Percentiles rank a stretch among this genome's conserved stretches.
Conservation (phyloP, 2,797 vertebrate species). For the Atherinosoma microstoma region DNA sequence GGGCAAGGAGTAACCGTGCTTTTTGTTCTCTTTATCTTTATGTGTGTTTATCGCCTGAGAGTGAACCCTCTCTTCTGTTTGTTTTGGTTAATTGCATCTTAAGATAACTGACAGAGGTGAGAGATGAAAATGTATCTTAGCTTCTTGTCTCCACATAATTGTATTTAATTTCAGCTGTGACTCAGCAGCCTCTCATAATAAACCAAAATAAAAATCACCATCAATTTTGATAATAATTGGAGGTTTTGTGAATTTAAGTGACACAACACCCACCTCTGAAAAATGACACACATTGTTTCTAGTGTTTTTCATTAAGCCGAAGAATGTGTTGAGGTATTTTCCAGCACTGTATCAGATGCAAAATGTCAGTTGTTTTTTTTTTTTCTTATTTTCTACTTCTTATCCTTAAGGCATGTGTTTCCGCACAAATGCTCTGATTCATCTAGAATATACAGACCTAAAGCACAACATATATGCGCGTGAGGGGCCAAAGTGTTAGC, state of each 20-base stretch:
- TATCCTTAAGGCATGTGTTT: slow-evolving; percentile 9
- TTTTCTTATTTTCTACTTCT: slow-evolving; percentile 3
- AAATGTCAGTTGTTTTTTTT: slow-evolving; percentile 39
- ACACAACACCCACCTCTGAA: slow-evolving; percentile 7
- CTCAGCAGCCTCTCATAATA: slow-evolving; percentile 48
- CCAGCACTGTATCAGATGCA: slow-evolving; percentile 19
- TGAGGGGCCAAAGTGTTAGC: slow-evolving; percentile 61
- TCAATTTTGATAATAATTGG: slow-evolving; percentile 36
- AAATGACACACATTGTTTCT: slow-evolving; percentile 17
- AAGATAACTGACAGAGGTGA: slow-evolving; percentile 42
- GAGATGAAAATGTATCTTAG: slow-evolving; percentile 36
- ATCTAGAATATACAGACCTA: slow-evolving; percentile 43
- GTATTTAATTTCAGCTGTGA: slow-evolving; percentile 62
- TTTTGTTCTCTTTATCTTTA: slow-evolving; percentile 60
- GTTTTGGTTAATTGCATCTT: slow-evolving; percentile 45
- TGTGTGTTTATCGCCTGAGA: slow-evolving; percentile 55
- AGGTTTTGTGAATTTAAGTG: slow-evolving; percentile 38
- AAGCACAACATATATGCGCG: slow-evolving; percentile 45
- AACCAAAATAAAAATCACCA: slow-evolving; percentile 25
- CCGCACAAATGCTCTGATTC: slow-evolving; percentile 6
- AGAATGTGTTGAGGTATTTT: slow-evolving; percentile 30
- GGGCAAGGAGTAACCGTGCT: slow-evolving; percentile 74
- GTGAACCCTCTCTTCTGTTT: slow-evolving; percentile 47
- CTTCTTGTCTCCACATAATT: slow-evolving; percentile 47
- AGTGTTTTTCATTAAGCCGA: slow-evolving; percentile 28